phyloP scores from a whole-genome alignment of 2,888 invertebrate species.

The Lordiphosa andalusiaca region DNA sequence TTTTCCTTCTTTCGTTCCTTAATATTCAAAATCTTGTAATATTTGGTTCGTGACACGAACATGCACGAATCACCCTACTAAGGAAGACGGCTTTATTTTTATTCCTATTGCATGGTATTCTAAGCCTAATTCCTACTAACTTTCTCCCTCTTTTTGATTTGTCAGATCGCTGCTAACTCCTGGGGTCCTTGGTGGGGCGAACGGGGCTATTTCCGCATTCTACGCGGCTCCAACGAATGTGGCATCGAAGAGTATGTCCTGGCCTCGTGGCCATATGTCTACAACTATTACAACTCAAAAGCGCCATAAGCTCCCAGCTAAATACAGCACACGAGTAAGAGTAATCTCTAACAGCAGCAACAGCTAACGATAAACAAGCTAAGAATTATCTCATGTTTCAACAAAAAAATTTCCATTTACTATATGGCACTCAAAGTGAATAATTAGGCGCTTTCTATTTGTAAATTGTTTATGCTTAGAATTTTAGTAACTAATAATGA shows the following conservation, averaged over 20 bases:
- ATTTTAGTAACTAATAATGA: slow-evolving; percentile 63
- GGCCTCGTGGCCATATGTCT: slow-evolving; percentile 84
- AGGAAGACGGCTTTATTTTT: too few relatives aligned
- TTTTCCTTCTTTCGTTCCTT: too few relatives aligned
- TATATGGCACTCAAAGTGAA: slow-evolving; percentile 63
- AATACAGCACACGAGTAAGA: slow-evolving; percentile 2
- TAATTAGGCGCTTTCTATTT: slow-evolving; percentile 65
- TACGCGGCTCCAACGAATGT: slow-evolving; percentile 91
- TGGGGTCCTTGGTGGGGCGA: slow-evolving; percentile 97
- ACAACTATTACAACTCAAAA: slow-evolving; percentile 73
- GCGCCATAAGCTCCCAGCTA: slow-evolving; percentile 30
- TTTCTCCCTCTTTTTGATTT: slow-evolving; percentile 30
- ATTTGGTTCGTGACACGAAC: too few relatives aligned
- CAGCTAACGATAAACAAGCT: slow-evolving; percentile 46
- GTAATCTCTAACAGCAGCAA: slow-evolving; percentile 12
- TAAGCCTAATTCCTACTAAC: neutral
- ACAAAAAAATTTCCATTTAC: slow-evolving; percentile 49
- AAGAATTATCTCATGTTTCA: slow-evolving; percentile 65
- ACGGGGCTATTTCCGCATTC: slow-evolving; percentile 92
- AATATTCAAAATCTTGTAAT: too few relatives aligned
- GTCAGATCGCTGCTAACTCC: slow-evolving; percentile 94
- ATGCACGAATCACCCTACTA: too few relatives aligned
- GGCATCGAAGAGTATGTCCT: slow-evolving; percentile 94
- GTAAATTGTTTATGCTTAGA: slow-evolving; percentile 64
- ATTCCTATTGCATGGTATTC: too few relatives aligned